A percentile compares a stretch with the other conserved stretches of the same genome.
Conservation (phyloP, 2,797 vertebrate genomes). For the Limnodromus scolopaceus region DNA sequence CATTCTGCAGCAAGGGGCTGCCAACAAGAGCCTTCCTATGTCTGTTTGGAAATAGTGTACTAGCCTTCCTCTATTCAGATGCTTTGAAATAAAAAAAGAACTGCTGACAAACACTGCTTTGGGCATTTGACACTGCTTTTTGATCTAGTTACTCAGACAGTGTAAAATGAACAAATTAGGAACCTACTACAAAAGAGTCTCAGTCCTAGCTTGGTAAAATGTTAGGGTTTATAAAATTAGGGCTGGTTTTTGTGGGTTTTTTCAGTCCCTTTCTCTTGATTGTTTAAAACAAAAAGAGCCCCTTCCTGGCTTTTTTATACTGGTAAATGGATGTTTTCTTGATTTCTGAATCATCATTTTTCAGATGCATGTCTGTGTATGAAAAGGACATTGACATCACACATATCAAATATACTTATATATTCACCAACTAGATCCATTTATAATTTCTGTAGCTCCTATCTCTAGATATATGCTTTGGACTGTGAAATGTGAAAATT, state of each 20-base stretch:
- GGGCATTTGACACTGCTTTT: constrained; percentile 78
- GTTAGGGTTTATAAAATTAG: not conserved
- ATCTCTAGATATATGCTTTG: not conserved
- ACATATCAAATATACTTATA: not conserved
- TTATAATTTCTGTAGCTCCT: not conserved
- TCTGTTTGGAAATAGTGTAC: constrained; percentile 76
- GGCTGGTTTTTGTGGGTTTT: not conserved
- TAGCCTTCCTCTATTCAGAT: constrained; percentile 64
- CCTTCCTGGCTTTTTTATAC: not conserved
- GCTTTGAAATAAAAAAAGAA: constrained; percentile 71
- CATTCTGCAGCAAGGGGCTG: constrained; percentile 75
- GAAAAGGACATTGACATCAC: not conserved
- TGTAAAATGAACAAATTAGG: constrained; percentile 79
- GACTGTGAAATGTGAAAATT: not conserved
- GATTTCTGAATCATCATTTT: accelerated
- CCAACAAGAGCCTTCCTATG: constrained; percentile 63
- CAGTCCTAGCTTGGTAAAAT: constrained; percentile 32
- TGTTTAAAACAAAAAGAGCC: not conserved
- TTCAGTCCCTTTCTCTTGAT: not conserved
- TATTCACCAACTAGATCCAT: not conserved
- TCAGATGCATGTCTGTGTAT: not conserved
- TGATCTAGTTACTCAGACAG: constrained; percentile 76
- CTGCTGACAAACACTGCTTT: constrained; percentile 80
- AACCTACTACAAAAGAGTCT: constrained; percentile 71
- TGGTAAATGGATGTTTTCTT: not conserved